phyloP scores from a whole-genome alignment of 2,797 vertebrate species.

The Psittacula derbiana region DNA sequence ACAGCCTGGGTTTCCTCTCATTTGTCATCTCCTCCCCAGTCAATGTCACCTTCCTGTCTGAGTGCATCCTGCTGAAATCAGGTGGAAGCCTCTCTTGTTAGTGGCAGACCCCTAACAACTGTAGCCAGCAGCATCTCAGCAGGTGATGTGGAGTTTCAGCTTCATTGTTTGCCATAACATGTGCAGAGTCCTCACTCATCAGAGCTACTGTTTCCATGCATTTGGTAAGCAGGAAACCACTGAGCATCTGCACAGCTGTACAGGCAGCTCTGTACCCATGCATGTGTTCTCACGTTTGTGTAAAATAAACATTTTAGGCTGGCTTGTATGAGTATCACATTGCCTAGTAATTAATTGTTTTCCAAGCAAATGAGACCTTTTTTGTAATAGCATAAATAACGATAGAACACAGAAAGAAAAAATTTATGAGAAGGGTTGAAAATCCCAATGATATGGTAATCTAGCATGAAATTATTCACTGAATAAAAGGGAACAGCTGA shows the following conservation, averaged over 20 bases:
- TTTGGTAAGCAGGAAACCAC: background rate
- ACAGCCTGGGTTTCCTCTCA: too few relatives aligned
- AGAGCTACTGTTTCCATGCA: background rate
- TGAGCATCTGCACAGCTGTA: background rate
- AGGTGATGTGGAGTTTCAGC: background rate
- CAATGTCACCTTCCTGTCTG: accelerated
- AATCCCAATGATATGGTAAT: background rate
- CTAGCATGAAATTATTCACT: background rate
- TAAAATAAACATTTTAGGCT: background rate
- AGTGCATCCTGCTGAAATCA: background rate
- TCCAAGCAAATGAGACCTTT: background rate
- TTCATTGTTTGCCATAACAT: background rate
- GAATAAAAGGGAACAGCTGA: constrained; percentile 4
- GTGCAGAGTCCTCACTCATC: background rate
- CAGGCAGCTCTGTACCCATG: background rate
- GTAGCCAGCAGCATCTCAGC: background rate
- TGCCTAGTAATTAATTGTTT: constrained; percentile 14
- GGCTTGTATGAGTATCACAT: background rate
- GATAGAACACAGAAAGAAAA: background rate
- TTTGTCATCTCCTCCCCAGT: background rate
- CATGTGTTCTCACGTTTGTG: background rate
- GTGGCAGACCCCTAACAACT: background rate
- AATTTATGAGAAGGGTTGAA: background rate
- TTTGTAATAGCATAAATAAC: background rate
- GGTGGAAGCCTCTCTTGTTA: background rate